Percentiles rank a stretch among this genome's conserved stretches.
Evolutionary conservation across 2,113 vertebrate species (phyloP).

Genomic region (Macroglossus sobrinus): DNA sequence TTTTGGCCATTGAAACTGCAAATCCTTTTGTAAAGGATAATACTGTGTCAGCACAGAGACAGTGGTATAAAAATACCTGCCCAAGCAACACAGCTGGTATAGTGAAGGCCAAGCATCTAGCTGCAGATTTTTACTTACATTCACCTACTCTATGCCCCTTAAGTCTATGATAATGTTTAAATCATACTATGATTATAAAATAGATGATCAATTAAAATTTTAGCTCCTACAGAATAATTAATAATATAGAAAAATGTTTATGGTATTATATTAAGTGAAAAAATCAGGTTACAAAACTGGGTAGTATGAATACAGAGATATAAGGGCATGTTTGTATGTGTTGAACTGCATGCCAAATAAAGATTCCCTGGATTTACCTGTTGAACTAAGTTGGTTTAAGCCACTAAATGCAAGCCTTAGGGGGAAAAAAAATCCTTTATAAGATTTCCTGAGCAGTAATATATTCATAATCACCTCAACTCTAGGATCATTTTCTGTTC

Average conservation of each 20-base stretch:
- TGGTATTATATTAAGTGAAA: background rate
- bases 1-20: background rate
- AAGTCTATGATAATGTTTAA: background rate
- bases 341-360: background rate
- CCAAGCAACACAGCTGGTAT: background rate
- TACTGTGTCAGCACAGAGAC: background rate
- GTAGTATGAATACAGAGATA: background rate
- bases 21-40: background rate
- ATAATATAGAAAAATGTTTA: background rate
- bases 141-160: background rate
- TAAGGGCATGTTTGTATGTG: background rate
- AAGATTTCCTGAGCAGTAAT: background rate
- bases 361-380: background rate
- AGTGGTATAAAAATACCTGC: background rate
- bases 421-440: background rate
- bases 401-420: background rate
- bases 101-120: background rate
- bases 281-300: background rate
- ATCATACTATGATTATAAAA: background rate
- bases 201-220: constrained; percentile 15
- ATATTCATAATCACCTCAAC: background rate
- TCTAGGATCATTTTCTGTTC: background rate
- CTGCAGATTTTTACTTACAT: background rate
- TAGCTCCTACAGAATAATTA: constrained; percentile 31
- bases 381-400: background rate